phyloP scores from a whole-genome alignment of 2,888 invertebrate species.

The Acleris laterana region DNA sequence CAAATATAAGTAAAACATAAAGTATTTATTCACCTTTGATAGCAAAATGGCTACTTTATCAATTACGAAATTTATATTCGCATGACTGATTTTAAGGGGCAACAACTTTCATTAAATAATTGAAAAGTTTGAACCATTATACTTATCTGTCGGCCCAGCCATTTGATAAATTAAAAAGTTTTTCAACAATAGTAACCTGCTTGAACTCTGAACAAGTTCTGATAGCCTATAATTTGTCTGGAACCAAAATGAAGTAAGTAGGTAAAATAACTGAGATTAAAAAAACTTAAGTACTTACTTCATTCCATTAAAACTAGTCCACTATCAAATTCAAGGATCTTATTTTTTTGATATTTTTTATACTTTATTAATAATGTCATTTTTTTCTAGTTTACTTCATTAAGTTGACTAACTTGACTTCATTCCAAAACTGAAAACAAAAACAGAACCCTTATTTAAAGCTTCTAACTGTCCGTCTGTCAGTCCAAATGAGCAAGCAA shows the following conservation, averaged over 20 bases:
- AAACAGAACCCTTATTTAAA: too few species aligned
- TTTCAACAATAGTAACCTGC: constrained; percentile 1
- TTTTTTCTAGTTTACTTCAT: too few species aligned
- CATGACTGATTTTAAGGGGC: constrained; percentile 15
- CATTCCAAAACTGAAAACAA: too few species aligned
- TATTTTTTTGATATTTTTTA: too few species aligned
- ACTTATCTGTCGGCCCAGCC: constrained; percentile 17
- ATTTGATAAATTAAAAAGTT: constrained; percentile 3
- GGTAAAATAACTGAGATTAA: background rate
- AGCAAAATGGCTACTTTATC: too few species aligned
- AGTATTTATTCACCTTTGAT: too few species aligned
- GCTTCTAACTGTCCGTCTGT: too few species aligned
- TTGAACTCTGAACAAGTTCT: background rate
- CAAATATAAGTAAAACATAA: too few species aligned
- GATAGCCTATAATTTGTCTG: background rate
- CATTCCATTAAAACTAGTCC: background rate
- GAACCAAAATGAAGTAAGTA: background rate
- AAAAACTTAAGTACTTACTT: background rate
- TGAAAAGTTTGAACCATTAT: constrained; percentile 4
- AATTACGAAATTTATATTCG: background rate
- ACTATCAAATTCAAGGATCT: too few species aligned
- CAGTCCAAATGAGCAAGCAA: too few species aligned
- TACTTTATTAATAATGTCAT: too few species aligned
- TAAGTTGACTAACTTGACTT: too few species aligned
- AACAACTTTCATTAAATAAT: constrained; percentile 1